phyloP scores from a whole-genome alignment of 2,888 invertebrate genomes.

The Diploptera punctata region DNA sequence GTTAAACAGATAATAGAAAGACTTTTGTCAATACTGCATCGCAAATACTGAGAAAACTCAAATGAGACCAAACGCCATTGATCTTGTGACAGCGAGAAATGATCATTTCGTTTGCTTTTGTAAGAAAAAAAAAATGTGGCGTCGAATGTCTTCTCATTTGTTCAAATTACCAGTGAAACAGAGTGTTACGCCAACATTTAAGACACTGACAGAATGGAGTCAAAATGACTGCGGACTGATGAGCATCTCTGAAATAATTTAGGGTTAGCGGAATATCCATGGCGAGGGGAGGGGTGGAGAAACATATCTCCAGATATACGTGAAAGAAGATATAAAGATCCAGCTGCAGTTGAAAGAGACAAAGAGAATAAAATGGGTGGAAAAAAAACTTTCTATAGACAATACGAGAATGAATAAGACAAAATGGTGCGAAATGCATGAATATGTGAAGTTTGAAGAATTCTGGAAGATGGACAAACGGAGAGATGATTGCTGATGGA shows the following conservation, averaged over 20 bases:
- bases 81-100: no score
- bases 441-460: not conserved
- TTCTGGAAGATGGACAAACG: not conserved
- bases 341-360: constrained; percentile 1
- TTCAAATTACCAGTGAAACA: not conserved
- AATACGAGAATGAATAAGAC: not conserved
- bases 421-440: not conserved
- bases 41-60: no score
- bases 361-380: not conserved
- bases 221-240: not conserved
- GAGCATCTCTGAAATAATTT: constrained; percentile 5
- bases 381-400: not conserved
- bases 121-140: no score
- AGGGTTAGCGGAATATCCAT: no score
- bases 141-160: not conserved
- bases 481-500: constrained; percentile 22
- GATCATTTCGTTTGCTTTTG: no score
- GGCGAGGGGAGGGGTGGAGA: no score
- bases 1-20: no score
- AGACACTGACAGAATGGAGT: not conserved
- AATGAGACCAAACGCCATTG: no score
- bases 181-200: not conserved
- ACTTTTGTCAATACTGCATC: no score
- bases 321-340: not conserved
- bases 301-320: no score